Evolutionary conservation across 2,888 invertebrate genomes (phyloP).

Genomic region (Brachyopa scutellaris): DNA sequence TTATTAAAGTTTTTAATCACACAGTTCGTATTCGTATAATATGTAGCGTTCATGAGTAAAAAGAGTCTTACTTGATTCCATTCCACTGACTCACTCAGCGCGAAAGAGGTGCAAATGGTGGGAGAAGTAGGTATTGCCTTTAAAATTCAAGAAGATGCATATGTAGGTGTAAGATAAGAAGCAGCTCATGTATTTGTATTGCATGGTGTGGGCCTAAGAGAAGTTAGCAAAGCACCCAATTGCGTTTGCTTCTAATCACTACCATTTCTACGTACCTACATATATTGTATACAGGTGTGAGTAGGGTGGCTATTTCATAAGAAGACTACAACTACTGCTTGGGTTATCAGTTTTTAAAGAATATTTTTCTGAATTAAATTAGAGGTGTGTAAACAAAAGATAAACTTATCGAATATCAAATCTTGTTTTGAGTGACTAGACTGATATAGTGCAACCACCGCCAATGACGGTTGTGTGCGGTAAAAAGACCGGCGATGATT

Average conservation of each 20-base stretch:
- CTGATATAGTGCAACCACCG: not conserved
- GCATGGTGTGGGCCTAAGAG: slow-evolving; percentile 38
- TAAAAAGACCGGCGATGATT: slow-evolving; percentile 15
- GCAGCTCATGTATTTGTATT: slow-evolving; percentile 9
- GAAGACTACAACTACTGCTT: too few species aligned
- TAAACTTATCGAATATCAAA: not conserved
- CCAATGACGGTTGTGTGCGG: not conserved
- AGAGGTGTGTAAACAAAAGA: slow-evolving; percentile 28
- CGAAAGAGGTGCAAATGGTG: slow-evolving; percentile 46
- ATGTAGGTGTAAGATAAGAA: slow-evolving; percentile 48
- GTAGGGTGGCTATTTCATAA: too few species aligned
- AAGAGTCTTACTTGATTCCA: slow-evolving; percentile 46
- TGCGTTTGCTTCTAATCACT: slow-evolving; percentile 46
- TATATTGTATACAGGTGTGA: not conserved
- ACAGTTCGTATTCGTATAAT: not conserved
- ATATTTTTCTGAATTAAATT: not conserved
- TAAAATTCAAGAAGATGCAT: slow-evolving; percentile 37
- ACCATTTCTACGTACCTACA: not conserved
- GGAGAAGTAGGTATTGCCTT: slow-evolving; percentile 48
- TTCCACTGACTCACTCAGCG: slow-evolving; percentile 53
- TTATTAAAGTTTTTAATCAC: not conserved
- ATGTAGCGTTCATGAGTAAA: not conserved
- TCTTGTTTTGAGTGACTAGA: slow-evolving; percentile 7
- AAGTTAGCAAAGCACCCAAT: slow-evolving; percentile 1
- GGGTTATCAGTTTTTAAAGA: slow-evolving; percentile 18